Evolutionary conservation across 2,888 invertebrate species (phyloP), one percentile per base, ranked within the genome.

Genomic region (Ophonus ardosiacus): DNA sequence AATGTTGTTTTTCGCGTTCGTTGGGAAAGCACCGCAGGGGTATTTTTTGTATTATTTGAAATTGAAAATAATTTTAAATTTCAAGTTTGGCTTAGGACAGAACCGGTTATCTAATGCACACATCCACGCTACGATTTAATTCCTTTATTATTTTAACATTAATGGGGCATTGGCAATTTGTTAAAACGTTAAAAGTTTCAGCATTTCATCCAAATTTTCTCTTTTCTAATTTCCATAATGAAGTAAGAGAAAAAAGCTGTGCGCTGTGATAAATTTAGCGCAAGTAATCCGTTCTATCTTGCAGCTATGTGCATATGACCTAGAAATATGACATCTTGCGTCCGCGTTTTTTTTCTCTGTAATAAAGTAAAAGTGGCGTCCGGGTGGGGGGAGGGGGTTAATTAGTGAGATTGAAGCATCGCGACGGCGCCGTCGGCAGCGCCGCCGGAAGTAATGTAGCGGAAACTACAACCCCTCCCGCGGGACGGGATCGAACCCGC

Each of bases 381-480:
- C n/a, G 15, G 17, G 57, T 10, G 7, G 56, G 78, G 15, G 57
- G n/a, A 24, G 24, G 78, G 57, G 78, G 56, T 78, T 59, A 80
- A 80, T 80, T 80, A 80, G 61, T 7, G 56, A 80, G 61, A 80
- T 80, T 80, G 80, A 80, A 80, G 86, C 86, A 85, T 63, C 85
- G 84, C 83, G 51, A 85, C 79, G 65, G 81, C 86, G 78, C 85
- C 86, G 56, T n/a, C 80, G 85, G 57, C 81, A 78, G 63, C 84
- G 74, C 76, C 43, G 82, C 86, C 87, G 87, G 87, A 80, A 57
- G 56, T 59, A 80, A 80, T 80, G 80, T 80, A 80, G 80, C 80
- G 61, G 80, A 80, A 80, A 80, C 57, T 78, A 57, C 78, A 78
- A 59, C 78, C 43, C 71, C 71, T 78, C 78, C 78, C 78, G 31